Percentiles rank a stretch among this genome's conserved stretches.
These are phyloP conservation scores for Anarsia innoxiella DNA, from an alignment of 2,888 invertebrate genomes.

Conservation along the genomic window DNA sequence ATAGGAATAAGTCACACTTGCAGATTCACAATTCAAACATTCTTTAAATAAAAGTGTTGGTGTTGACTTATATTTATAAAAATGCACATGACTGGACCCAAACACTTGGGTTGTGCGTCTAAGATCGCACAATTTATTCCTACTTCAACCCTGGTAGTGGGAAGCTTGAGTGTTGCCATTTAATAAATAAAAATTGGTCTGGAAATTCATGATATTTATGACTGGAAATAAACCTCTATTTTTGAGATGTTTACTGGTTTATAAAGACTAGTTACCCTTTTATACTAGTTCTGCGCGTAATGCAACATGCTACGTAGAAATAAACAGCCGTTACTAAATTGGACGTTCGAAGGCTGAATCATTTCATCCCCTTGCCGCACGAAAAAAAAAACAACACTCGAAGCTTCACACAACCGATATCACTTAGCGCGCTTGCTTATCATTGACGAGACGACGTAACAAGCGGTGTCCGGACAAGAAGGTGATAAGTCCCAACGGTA, in stretches of 20 bases:
- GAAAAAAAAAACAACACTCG: too few relatives aligned
- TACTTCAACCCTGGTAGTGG: not conserved
- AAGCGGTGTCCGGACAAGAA: constrained; percentile 96
- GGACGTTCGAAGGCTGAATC: too few relatives aligned
- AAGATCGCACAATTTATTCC: not conserved
- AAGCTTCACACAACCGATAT: too few relatives aligned
- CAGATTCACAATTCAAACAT: constrained; percentile 10
- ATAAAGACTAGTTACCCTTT: too few relatives aligned
- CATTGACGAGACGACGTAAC: constrained; percentile 83
- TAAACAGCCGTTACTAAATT: too few relatives aligned
- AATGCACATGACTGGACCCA: constrained; percentile 6
- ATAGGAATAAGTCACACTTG: constrained; percentile 13
- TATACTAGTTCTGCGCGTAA: too few relatives aligned
- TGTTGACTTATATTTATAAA: not conserved
- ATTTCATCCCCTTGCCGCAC: too few relatives aligned
- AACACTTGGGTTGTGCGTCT: not conserved
- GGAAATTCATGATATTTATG: too few relatives aligned
- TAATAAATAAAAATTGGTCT: not conserved
- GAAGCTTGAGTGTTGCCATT: not conserved
- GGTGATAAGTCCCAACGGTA: constrained; percentile 89
- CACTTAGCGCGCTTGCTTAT: constrained; percentile 26
- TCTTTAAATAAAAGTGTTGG: constrained; percentile 7
- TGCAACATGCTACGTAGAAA: too few relatives aligned
- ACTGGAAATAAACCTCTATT: too few relatives aligned
- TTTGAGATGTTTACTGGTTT: too few relatives aligned